These are phyloP conservation scores for Clinocottus analis DNA, from an alignment of 2,113 vertebrate genomes.

Conservation along the genomic window DNA sequence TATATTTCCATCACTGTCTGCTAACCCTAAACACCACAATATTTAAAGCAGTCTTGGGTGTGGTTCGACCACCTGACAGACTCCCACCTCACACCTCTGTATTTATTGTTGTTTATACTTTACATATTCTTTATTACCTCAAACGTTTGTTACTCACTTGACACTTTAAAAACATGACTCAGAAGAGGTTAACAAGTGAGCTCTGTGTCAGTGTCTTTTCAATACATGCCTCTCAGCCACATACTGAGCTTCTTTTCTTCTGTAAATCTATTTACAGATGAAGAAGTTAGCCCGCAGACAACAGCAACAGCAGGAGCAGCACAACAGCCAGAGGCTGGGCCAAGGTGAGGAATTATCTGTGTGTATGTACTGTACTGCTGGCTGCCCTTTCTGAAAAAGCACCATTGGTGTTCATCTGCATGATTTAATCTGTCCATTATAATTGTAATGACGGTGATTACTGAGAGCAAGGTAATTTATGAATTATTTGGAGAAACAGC, in stretches of 20 bases:
- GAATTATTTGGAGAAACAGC: conserved; percentile 42
- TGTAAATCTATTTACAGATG: conserved; percentile 83
- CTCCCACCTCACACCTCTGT: background rate
- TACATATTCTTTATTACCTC: background rate
- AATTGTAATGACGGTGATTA: background rate
- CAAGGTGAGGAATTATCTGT: conserved; percentile 83
- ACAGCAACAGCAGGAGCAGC: conserved; percentile 95
- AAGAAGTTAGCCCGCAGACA: conserved; percentile 95
- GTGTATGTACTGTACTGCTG: background rate
- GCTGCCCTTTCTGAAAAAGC: background rate
- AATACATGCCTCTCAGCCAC: background rate
- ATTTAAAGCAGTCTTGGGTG: background rate
- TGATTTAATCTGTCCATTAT: background rate
- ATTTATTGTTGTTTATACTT: background rate
- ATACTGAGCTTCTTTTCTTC: background rate
- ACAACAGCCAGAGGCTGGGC: conserved; percentile 89
- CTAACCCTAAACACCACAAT: background rate
- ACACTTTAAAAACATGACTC: background rate
- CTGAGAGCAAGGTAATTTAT: conserved; percentile 10
- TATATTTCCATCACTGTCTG: background rate
- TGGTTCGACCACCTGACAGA: too few species aligned
- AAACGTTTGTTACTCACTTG: background rate
- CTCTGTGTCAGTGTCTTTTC: background rate
- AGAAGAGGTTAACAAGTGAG: background rate
- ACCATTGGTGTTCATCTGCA: background rate